phyloP scores from a whole-genome alignment of 1,140 invertebrate species.

The Cyphomyrmex costatus region DNA sequence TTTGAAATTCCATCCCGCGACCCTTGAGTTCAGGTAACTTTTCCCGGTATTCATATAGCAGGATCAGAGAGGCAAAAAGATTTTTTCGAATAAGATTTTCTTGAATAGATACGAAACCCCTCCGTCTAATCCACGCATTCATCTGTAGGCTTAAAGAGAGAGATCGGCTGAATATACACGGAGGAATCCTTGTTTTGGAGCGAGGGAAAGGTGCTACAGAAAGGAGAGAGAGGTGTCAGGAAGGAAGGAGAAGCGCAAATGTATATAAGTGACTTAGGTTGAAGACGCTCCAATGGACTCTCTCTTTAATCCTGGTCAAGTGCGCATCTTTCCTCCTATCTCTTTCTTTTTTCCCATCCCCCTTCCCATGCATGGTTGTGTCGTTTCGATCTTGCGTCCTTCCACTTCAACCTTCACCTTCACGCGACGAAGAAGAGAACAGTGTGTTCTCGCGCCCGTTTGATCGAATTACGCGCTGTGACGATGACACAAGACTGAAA shows the following conservation, averaged over 20 bases:
- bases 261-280: conserved; percentile 82
- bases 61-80: background rate
- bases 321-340: conserved; percentile 77
- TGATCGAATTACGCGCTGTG: conserved; percentile 18
- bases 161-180: conserved; percentile 17
- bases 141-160: background rate
- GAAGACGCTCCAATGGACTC: conserved; percentile 82
- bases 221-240: conserved; percentile 54
- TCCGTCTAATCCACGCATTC: background rate
- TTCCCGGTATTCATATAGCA: background rate
- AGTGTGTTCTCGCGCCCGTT: background rate
- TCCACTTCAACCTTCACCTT: conserved; percentile 55
- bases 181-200: conserved; percentile 21
- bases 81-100: conserved; percentile 29
- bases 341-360: conserved; percentile 64
- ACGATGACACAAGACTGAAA: background rate
- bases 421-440: conserved; percentile 33
- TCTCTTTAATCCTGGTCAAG: conserved; percentile 84
- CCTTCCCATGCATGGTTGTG: conserved; percentile 48
- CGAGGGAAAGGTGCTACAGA: conserved; percentile 51
- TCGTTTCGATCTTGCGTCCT: conserved; percentile 37
- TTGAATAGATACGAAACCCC: conserved; percentile 49
- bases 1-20: background rate
- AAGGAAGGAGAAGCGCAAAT: conserved; percentile 73
- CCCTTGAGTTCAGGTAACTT: background rate